Evolutionary conservation across 2,113 vertebrate species (phyloP).

Genomic region (Holacanthus passer): DNA sequence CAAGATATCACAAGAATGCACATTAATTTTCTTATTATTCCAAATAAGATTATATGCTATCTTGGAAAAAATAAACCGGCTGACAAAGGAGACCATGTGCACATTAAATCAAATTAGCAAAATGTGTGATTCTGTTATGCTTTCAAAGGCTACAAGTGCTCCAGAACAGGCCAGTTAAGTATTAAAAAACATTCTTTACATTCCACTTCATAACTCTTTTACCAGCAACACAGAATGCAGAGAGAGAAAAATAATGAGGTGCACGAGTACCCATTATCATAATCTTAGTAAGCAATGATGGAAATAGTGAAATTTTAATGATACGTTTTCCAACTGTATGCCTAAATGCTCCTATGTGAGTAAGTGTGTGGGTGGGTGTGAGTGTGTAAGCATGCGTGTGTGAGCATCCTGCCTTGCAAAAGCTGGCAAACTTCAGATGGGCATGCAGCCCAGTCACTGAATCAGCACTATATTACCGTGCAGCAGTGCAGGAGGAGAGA

Average conservation of each 20-base stretch:
- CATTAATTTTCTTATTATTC: slow-evolving; percentile 35
- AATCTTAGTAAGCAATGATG: not conserved
- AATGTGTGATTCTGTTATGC: slow-evolving; percentile 23
- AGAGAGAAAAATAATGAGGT: not conserved
- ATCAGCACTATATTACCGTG: slow-evolving; percentile 77
- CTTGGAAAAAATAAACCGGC: slow-evolving; percentile 15
- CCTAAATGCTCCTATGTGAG: not conserved
- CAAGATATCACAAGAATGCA: slow-evolving; percentile 36
- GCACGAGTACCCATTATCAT: not conserved
- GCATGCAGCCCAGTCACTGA: slow-evolving; percentile 67
- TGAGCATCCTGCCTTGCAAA: slow-evolving; percentile 47
- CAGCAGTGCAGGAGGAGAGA: slow-evolving; percentile 59
- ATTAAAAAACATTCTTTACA: not conserved
- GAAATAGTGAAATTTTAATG: not conserved
- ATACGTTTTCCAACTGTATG: not conserved
- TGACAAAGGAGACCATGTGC: slow-evolving; percentile 23
- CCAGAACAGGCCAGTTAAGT: not conserved
- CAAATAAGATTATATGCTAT: slow-evolving; percentile 54
- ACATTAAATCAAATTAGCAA: slow-evolving; percentile 35
- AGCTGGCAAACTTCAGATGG: slow-evolving; percentile 67
- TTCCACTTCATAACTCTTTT: not conserved
- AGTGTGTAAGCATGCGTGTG: not conserved
- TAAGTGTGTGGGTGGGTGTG: slow-evolving; percentile 8
- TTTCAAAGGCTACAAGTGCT: slow-evolving; percentile 5
- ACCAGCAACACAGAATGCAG: not conserved